phyloP scores from a whole-genome alignment of 2,888 invertebrate genomes.

The Sphecodes monilicornis region DNA sequence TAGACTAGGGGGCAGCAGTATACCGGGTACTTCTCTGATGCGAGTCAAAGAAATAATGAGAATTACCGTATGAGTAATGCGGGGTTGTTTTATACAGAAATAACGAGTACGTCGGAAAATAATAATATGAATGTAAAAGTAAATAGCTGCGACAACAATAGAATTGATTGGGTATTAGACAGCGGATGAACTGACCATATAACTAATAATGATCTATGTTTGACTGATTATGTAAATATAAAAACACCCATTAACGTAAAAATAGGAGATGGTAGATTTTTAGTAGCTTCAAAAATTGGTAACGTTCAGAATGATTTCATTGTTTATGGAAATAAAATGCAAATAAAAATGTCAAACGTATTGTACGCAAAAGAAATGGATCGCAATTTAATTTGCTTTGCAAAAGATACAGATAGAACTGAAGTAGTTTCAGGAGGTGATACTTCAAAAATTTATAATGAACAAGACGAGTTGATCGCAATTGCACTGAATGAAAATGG shows the following conservation, averaged over 20 bases:
- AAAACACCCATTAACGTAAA: too few relatives aligned
- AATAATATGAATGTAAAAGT: too few relatives aligned
- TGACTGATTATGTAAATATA: neutral
- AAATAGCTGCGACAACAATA: too few relatives aligned
- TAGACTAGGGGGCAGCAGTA: too few relatives aligned
- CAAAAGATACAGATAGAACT: slow-evolving; percentile 33
- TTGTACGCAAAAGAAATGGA: slow-evolving; percentile 45
- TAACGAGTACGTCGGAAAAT: too few relatives aligned
- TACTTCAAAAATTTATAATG: too few relatives aligned
- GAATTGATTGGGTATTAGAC: slow-evolving; percentile 46
- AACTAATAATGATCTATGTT: slow-evolving; percentile 34
- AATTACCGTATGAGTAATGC: too few relatives aligned
- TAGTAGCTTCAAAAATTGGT: slow-evolving; percentile 46
- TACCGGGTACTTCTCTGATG: too few relatives aligned
- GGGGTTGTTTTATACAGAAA: too few relatives aligned
- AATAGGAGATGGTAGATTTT: neutral
- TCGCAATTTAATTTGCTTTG: slow-evolving; percentile 42
- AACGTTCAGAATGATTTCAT: slow-evolving; percentile 20
- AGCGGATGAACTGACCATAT: slow-evolving; percentile 50
- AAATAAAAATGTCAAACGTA: slow-evolving; percentile 30
- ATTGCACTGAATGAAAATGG: slow-evolving; percentile 30
- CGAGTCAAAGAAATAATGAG: too few relatives aligned
- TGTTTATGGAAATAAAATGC: neutral
- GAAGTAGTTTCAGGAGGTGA: too few relatives aligned
- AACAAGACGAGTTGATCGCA: slow-evolving; percentile 15